Percentiles rank a stretch among this genome's conserved stretches.
phyloP scores from a whole-genome alignment of 2,113 vertebrate genomes.

The Cyanistes caeruleus region DNA sequence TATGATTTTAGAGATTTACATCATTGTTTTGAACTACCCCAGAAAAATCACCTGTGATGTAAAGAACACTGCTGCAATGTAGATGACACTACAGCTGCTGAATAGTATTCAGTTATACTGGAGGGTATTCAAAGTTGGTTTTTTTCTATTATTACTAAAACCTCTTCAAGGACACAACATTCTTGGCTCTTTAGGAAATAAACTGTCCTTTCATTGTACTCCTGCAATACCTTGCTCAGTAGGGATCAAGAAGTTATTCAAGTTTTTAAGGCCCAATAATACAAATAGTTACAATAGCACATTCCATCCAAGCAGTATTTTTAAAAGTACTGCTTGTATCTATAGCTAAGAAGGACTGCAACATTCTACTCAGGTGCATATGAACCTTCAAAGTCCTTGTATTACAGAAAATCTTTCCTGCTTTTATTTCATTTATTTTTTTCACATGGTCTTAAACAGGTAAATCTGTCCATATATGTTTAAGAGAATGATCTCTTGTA shows the following conservation, averaged over 20 bases:
- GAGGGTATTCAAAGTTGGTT: background rate
- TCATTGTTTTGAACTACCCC: background rate
- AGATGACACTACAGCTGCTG: background rate
- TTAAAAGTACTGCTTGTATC: background rate
- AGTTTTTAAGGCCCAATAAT: background rate
- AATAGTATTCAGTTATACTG: background rate
- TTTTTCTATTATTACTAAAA: background rate
- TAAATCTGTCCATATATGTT: background rate
- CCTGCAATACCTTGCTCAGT: background rate
- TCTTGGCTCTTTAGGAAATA: background rate
- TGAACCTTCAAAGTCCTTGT: background rate
- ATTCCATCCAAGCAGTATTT: background rate
- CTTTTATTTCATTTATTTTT: background rate
- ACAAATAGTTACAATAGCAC: background rate
- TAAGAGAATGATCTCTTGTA: background rate
- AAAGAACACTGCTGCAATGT: background rate
- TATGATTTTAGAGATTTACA: background rate
- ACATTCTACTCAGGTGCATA: background rate
- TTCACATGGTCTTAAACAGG: background rate
- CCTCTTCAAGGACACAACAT: background rate
- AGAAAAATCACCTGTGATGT: background rate
- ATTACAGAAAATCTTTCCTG: background rate
- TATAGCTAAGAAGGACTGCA: background rate
- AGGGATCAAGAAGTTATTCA: background rate
- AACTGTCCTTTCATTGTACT: background rate